Conservation (phyloP, 2,888 invertebrate species). For the Labia minor region DNA sequence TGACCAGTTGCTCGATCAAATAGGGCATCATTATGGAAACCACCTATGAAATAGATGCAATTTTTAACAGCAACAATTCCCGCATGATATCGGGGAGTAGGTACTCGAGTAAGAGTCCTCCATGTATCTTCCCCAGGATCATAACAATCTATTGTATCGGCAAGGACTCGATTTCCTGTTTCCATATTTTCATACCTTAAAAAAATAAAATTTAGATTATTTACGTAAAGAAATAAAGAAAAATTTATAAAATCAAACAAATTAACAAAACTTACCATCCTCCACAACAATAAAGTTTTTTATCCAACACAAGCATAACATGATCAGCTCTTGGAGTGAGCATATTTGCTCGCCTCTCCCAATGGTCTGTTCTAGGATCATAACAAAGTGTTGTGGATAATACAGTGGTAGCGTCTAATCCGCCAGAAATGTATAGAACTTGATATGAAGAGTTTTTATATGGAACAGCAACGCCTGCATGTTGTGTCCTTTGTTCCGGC, state of each 20-base stretch:
- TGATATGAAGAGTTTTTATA: constrained; percentile 33
- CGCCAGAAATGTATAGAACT: constrained; percentile 43
- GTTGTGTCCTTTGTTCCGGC: constrained; percentile 47
- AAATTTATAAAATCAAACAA: background rate
- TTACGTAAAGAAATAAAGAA: background rate
- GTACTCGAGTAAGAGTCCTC: constrained; percentile 49
- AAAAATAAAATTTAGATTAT: background rate
- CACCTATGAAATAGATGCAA: constrained; percentile 57
- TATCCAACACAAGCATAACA: constrained; percentile 45
- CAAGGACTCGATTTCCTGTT: constrained; percentile 43
- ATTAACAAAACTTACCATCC: constrained; percentile 45
- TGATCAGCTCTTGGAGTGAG: constrained; percentile 53
- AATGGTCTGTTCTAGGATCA: constrained; percentile 41
- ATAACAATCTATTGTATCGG: constrained; percentile 54
- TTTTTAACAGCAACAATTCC: constrained; percentile 50
- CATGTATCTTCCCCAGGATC: constrained; percentile 47
- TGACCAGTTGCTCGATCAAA: constrained; percentile 50
- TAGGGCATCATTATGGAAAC: constrained; percentile 54
- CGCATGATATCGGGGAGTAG: constrained; percentile 56
- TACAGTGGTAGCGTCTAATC: constrained; percentile 45
- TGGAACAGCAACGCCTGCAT: constrained; percentile 42
- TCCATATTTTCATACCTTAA: constrained; percentile 37
- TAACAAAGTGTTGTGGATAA: constrained; percentile 42
- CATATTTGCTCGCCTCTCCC: constrained; percentile 46
- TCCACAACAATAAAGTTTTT: constrained; percentile 51